phyloP scores from a whole-genome alignment of 2,888 invertebrate species.

The Neoscelio sp. region DNA sequence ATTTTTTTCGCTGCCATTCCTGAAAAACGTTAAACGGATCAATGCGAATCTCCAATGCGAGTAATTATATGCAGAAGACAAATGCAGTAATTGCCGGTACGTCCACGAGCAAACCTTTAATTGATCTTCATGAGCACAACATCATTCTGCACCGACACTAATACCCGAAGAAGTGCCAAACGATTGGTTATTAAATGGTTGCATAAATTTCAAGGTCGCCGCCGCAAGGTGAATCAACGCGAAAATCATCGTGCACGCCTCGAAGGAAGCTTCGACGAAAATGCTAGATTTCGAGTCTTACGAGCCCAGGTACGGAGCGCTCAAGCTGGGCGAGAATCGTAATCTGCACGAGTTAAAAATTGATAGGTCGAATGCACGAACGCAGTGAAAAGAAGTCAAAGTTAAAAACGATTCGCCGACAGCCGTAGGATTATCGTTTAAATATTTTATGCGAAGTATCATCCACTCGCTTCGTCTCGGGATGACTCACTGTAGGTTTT shows the following conservation, averaged over 20 bases:
- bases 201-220: constrained; percentile 59
- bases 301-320: too few species aligned
- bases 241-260: constrained; percentile 37
- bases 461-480: constrained; percentile 14
- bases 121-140: constrained; percentile 32
- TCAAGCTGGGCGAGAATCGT: too few species aligned
- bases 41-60: background rate
- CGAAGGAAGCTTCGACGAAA: background rate
- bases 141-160: constrained; percentile 17
- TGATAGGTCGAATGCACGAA: too few species aligned
- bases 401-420: background rate
- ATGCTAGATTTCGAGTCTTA: too few species aligned
- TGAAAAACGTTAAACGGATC: constrained; percentile 13
- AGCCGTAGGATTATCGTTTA: too few species aligned
- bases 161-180: constrained; percentile 46
- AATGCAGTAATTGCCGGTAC: constrained; percentile 1
- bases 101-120: constrained; percentile 26
- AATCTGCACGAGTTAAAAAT: too few species aligned
- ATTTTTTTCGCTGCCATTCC: too few species aligned
- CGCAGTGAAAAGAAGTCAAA: background rate
- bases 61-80: constrained; percentile 2
- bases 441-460: constrained; percentile 20
- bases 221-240: constrained; percentile 30
- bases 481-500: constrained; percentile 37
- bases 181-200: constrained; percentile 62